A percentile compares a stretch with the other conserved stretches of the same genome.
Conservation (phyloP, 2,797 vertebrate genomes). For the Megalops cyprinoides region DNA sequence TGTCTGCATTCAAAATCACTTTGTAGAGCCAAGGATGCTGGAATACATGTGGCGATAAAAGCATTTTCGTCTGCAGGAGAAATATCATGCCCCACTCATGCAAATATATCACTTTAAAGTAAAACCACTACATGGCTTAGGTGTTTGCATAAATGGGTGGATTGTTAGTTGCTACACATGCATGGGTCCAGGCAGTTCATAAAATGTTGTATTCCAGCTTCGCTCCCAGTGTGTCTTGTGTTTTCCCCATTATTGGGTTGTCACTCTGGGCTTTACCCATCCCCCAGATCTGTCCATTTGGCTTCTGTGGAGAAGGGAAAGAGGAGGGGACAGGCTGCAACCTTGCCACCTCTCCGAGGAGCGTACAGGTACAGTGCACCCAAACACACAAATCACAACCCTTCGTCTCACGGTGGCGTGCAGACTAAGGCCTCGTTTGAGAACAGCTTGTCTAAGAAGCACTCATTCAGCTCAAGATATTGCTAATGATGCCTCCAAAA, state of each 20-base stretch:
- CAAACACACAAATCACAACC: neutral
- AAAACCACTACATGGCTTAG: too few species aligned
- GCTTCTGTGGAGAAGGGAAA: slow-evolving; percentile 53
- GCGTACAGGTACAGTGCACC: slow-evolving; percentile 53
- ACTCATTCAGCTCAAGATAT: too few species aligned
- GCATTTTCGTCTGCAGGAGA: neutral
- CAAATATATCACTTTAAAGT: too few species aligned
- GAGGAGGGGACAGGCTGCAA: slow-evolving; percentile 59
- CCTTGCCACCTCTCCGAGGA: slow-evolving; percentile 51
- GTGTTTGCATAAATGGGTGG: neutral
- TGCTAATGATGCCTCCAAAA: too few species aligned
- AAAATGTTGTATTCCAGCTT: neutral
- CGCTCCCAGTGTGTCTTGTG: neutral
- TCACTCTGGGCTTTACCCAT: too few species aligned
- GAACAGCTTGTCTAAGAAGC: too few species aligned
- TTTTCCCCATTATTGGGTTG: neutral
- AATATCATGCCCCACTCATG: neutral
- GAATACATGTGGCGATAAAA: neutral
- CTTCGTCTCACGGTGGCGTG: too few species aligned
- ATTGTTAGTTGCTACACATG: neutral
- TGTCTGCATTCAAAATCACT: neutral
- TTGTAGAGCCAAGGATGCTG: neutral
- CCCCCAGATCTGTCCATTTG: slow-evolving; percentile 58
- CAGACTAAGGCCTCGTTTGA: neutral
- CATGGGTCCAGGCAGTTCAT: neutral